Evolutionary conservation across 92 coral and sea anemone species (phyloP).

Genomic region (Muricea muricata): DNA sequence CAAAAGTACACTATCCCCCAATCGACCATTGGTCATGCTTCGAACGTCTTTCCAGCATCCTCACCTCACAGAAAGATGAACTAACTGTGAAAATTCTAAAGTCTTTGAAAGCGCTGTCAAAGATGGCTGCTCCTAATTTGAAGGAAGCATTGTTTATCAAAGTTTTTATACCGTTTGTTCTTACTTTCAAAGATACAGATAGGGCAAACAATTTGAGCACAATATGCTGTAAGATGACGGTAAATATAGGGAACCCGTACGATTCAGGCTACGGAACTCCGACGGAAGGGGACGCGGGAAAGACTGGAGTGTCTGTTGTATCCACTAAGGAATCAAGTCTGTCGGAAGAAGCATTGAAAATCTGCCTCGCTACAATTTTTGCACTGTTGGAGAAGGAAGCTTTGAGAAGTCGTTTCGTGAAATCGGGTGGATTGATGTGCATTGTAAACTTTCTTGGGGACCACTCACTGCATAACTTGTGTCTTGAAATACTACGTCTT

Average conservation of each 20-base stretch:
- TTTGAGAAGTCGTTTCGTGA: conserved; percentile 7
- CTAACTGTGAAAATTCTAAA: conserved; percentile 72
- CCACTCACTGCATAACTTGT: not conserved
- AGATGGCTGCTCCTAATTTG: conserved; percentile 72
- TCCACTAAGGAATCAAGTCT: not conserved
- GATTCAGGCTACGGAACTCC: conserved; percentile 41
- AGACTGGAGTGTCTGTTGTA: not conserved
- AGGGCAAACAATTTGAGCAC: not conserved
- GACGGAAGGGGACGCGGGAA: not conserved
- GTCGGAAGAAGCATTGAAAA: conserved; percentile 9
- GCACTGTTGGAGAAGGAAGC: conserved; percentile 10
- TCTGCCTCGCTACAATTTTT: not conserved
- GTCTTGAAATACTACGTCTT: conserved; percentile 13
- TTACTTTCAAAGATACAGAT: conserved; percentile 62
- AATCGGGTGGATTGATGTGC: not conserved
- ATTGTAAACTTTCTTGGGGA: conserved; percentile 26
- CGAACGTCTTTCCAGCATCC: conserved; percentile 75
- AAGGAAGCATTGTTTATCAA: conserved; percentile 78
- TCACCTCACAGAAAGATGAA: conserved; percentile 62
- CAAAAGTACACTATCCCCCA: not conserved
- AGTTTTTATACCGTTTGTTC: conserved; percentile 79
- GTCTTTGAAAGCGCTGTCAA: conserved; percentile 76
- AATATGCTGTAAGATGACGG: not conserved
- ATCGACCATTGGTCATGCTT: conserved; percentile 74
- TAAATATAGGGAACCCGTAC: not conserved